Percentiles rank a stretch among this genome's conserved stretches.
phyloP scores from a whole-genome alignment of 2,888 invertebrate species.

The Cremastobaeus sp. region DNA sequence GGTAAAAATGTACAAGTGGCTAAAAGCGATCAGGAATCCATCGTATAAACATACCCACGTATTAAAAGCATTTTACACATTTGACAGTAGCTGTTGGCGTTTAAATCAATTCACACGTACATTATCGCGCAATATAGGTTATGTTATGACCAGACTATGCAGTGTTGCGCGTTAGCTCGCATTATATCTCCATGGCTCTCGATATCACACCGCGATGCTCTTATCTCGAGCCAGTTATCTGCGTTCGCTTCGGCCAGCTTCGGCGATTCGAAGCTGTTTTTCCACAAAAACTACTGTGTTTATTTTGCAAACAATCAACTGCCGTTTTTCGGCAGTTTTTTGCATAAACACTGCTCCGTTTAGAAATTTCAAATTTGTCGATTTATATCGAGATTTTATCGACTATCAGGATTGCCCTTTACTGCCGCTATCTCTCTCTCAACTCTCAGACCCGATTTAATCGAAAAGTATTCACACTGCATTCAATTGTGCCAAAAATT shows the following conservation, averaged over 20 bases:
- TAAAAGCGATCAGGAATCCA: conserved; percentile 28
- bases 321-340: too few species aligned
- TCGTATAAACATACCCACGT: conserved; percentile 21
- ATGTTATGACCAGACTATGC: conserved; percentile 44
- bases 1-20: conserved; percentile 10
- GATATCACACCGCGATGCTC: not conserved
- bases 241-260: too few species aligned
- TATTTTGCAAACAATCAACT: too few species aligned
- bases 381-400: conserved; percentile 1
- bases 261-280: too few species aligned
- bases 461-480: too few species aligned
- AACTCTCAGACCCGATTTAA: too few species aligned
- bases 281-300: too few species aligned
- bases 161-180: conserved; percentile 7
- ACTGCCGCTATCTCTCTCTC: too few species aligned
- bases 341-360: too few species aligned
- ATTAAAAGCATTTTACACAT: conserved; percentile 39
- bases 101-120: conserved; percentile 53
- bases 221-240: too few species aligned
- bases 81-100: conserved; percentile 39
- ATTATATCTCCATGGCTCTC: conserved; percentile 5
- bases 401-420: too few species aligned
- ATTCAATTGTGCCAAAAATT: too few species aligned
- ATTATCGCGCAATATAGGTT: conserved; percentile 37
- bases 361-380: conserved; percentile 12